Evolutionary conservation across 2,797 vertebrate genomes (phyloP), one percentile per base, ranked within the genome.

Genomic region (Falco berigora): DNA sequence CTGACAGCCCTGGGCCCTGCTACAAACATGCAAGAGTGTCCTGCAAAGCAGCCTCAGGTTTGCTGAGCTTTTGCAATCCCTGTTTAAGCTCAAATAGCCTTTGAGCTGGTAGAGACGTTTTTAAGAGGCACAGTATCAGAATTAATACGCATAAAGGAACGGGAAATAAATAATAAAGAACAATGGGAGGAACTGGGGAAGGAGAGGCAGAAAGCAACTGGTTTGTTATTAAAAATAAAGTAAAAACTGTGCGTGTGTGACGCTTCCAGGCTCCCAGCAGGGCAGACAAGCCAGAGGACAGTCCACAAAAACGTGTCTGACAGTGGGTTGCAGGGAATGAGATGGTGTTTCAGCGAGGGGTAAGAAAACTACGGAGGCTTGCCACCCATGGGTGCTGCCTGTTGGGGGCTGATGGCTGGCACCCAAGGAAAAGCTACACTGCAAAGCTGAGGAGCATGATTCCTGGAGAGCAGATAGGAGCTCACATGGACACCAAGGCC

Each of bases 391-490:
- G 30, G 14, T n/a, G 22, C 3, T 0, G 5, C 38, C 59, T 62
- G 52, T 4, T 56, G 59, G 69, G 64, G 56, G 69, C 64, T 38
- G 59, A 18, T 15, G 71, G 76, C 75, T 0, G 1, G 58, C 55
- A 19, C 6, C 64, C 28, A 64, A 5, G 49, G 42, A 72, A 36
- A n/a, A 34, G 30, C 64, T 19, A 21, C 52, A 52, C 38, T 2
- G 1, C 46, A 23, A 10, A 63, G 66, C 10, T 0, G 3, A 56
- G 56, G n/a, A 74, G 36, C 3, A 1, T 22, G 22, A 2, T 4
- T 32, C n/a, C 12, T 40, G 85, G 58, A 40, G 52, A 40, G 10
- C 2, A 62, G 63, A 61, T 22, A 50, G 58, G 52, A 80, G 34
- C 21, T 24, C n/a, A 16, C 36, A 8, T 10, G 25, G 52, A 22